Conservation (phyloP, 2,888 invertebrate genomes). For the Pyrochroa serraticornis region DNA sequence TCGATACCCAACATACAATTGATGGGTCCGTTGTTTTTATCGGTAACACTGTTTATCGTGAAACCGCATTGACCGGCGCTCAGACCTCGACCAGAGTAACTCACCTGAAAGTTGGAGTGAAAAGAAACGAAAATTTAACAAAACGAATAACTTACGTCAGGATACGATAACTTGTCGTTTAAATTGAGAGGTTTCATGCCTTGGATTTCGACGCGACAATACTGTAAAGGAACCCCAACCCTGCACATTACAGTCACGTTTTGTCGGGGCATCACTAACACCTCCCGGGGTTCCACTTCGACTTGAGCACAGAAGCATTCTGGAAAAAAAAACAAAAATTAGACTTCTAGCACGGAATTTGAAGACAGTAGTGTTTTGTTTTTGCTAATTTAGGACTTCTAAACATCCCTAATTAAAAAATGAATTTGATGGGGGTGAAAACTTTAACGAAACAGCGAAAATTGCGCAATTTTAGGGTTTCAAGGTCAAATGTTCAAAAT, state of each 20-base stretch:
- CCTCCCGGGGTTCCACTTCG: constrained; percentile 62
- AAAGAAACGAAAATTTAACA: not conserved
- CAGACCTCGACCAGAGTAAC: constrained; percentile 60
- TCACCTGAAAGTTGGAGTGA: constrained; percentile 41
- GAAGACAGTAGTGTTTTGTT: not conserved
- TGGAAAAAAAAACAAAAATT: constrained; percentile 38
- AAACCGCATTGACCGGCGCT: constrained; percentile 76
- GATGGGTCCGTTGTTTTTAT: constrained; percentile 73
- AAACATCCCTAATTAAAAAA: too few relatives aligned
- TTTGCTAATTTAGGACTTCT: too few relatives aligned
- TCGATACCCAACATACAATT: constrained; percentile 69
- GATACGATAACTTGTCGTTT: constrained; percentile 50
- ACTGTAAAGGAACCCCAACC: constrained; percentile 63
- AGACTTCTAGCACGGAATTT: not conserved
- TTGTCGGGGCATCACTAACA: constrained; percentile 64
- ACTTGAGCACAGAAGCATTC: constrained; percentile 52
- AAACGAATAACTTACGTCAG: constrained; percentile 55
- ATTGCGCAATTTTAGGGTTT: not conserved
- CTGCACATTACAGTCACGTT: constrained; percentile 66
- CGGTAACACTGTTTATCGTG: constrained; percentile 66
- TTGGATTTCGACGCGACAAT: constrained; percentile 65
- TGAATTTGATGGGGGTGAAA: too few relatives aligned
- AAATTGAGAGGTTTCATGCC: constrained; percentile 58
- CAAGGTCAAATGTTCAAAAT: constrained; percentile 2
- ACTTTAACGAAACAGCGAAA: not conserved